Evolutionary conservation across 2,113 vertebrate species (phyloP).

Genomic region (Pristiophorus japonicus): DNA sequence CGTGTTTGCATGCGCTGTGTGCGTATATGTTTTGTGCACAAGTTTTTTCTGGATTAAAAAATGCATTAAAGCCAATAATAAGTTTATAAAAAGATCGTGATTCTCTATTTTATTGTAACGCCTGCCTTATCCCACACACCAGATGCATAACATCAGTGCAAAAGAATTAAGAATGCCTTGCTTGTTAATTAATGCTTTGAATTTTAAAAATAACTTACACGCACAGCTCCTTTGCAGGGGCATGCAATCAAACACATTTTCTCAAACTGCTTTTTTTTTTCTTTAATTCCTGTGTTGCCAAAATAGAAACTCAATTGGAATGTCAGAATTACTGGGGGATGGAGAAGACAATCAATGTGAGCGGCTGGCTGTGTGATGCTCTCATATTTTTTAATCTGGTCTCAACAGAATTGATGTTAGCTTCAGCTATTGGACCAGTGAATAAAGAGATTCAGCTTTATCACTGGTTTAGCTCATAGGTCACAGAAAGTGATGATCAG

Average conservation of each 20-base stretch:
- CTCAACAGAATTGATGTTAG: not conserved
- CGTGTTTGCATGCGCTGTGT: too few species aligned
- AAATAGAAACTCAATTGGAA: not conserved
- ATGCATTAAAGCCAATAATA: not conserved
- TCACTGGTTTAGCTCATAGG: not conserved
- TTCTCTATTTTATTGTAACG: not conserved
- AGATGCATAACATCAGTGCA: not conserved
- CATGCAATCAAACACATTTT: not conserved
- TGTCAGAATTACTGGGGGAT: not conserved
- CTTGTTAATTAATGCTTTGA: not conserved
- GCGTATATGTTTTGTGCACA: not conserved
- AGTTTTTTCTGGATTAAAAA: not conserved
- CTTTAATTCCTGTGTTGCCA: not conserved
- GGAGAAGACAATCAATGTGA: not conserved
- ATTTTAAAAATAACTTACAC: not conserved
- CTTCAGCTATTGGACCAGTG: not conserved
- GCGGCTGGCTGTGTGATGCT: not conserved
- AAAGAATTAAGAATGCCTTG: not conserved
- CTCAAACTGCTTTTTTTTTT: not conserved
- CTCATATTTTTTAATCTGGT: constrained; percentile 6
- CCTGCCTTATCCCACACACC: not conserved
- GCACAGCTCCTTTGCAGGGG: not conserved
- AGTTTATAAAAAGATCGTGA: not conserved
- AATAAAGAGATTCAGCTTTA: not conserved
- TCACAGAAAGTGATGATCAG: not conserved